These are phyloP conservation scores for Rhynchotus rufescens DNA, from an alignment of 2,797 vertebrate species.

Conservation along the genomic window DNA sequence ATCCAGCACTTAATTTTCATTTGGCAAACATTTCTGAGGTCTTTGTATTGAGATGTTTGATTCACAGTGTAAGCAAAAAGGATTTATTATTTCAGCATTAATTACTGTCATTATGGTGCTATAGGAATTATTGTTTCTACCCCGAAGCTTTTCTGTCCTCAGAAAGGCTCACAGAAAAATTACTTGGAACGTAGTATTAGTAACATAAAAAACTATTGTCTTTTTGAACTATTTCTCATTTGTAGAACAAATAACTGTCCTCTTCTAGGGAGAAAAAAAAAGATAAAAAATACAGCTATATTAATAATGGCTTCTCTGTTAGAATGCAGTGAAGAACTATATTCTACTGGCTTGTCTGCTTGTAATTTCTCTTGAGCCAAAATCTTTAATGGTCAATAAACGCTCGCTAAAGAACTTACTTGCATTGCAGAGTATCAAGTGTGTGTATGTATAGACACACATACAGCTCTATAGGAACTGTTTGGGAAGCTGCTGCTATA, in stretches of 20 bases:
- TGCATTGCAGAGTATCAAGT: neutral
- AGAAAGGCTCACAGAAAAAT: neutral
- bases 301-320: neutral
- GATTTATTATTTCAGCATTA: neutral
- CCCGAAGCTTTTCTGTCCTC: neutral
- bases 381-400: neutral
- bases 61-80: neutral
- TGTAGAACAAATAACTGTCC: neutral
- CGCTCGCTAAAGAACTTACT: neutral
- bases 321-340: neutral
- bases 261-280: neutral
- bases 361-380: neutral
- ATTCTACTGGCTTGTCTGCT: no score
- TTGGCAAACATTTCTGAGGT: neutral
- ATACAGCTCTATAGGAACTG: neutral
- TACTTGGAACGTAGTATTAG: neutral
- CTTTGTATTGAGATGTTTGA: neutral
- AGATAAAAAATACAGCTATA: no score
- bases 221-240: neutral
- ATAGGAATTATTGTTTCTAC: neutral
- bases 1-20: neutral
- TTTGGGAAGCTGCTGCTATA: neutral
- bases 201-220: neutral
- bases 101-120: neutral
- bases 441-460: neutral